Percentiles rank a stretch among this genome's conserved stretches.
Conservation (phyloP, 2,797 vertebrate genomes). For the Orientallactaga sibirica region DNA sequence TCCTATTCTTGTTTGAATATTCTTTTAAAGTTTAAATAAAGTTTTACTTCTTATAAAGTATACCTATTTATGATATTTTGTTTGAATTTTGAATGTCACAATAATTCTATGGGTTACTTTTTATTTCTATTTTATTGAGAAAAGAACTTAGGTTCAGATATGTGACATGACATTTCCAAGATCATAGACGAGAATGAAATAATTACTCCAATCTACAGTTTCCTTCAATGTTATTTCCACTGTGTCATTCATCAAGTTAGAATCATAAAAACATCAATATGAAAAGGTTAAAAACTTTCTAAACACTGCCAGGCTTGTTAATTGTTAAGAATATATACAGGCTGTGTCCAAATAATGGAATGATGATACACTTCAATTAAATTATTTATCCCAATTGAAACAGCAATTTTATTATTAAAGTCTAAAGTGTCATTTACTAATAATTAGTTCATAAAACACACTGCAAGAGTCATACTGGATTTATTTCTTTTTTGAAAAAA, state of each 20-base stretch:
- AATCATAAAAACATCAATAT: conserved; percentile 64
- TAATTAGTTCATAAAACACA: neutral
- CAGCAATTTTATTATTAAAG: conserved; percentile 9
- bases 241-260: conserved; percentile 67
- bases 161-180: conserved; percentile 70
- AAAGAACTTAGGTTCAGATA: conserved; percentile 56
- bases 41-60: conserved; percentile 19
- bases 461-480: neutral
- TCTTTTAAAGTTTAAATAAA: neutral
- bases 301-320: conserved; percentile 51
- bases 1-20: neutral
- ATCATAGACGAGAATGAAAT: conserved; percentile 56
- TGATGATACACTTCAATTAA: conserved; percentile 25
- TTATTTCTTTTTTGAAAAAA: neutral
- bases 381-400: neutral
- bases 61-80: neutral
- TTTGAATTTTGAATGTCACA: conserved; percentile 64
- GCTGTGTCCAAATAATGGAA: conserved; percentile 62
- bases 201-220: conserved; percentile 42
- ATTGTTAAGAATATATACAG: conserved; percentile 60
- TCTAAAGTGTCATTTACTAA: conserved; percentile 21
- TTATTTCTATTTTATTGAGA: conserved; percentile 64
- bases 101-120: conserved; percentile 19
- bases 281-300: conserved; percentile 78
- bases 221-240: conserved; percentile 11